Conservation (phyloP, 2,113 vertebrate species). For the Campylorhamphus procurvoides region DNA sequence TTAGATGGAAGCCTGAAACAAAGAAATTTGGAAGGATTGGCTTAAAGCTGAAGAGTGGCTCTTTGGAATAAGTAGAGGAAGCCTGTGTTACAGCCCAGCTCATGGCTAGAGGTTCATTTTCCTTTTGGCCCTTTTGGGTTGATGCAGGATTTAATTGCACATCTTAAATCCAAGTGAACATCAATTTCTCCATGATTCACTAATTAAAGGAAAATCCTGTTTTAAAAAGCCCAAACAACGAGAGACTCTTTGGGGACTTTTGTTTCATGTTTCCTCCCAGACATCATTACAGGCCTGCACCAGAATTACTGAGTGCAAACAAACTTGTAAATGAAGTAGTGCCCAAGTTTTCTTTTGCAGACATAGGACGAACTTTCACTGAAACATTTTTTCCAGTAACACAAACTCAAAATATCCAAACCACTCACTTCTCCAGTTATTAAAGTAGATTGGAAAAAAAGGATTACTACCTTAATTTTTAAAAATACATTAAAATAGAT, state of each 20-base stretch:
- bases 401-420: not conserved
- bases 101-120: not conserved
- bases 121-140: not conserved
- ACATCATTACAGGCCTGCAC: not conserved
- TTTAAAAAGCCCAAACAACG: not conserved
- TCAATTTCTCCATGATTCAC: not conserved
- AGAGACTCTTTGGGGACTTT: not conserved
- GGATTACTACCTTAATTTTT: not conserved
- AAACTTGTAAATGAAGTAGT: not conserved
- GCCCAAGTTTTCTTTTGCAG: not conserved
- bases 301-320: not conserved
- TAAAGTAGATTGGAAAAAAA: not conserved
- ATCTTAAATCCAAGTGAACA: not conserved
- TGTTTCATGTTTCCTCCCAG: not conserved
- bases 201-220: not conserved
- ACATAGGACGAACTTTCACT: not conserved
- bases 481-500: not conserved
- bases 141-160: not conserved
- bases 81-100: not conserved
- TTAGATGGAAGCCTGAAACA: not conserved
- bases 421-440: not conserved
- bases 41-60: not conserved
- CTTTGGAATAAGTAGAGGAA: not conserved
- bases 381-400: not conserved
- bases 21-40: not conserved